Conservation (phyloP, 2,113 vertebrate species). For the Amblyopsis rosae region DNA sequence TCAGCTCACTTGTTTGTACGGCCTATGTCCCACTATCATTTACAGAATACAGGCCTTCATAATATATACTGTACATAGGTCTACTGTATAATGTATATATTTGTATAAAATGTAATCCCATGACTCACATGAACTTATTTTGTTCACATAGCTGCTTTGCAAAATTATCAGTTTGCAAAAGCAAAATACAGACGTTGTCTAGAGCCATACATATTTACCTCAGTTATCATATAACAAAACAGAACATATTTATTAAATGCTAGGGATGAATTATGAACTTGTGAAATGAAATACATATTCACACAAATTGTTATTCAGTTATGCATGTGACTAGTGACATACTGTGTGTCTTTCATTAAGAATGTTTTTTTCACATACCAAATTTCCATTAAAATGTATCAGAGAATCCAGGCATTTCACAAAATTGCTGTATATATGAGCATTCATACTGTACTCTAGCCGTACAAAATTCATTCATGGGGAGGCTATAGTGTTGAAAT, state of each 20-base stretch:
- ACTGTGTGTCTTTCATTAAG: constrained; percentile 16
- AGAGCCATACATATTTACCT: too few species aligned
- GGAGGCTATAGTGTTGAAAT: constrained; percentile 19
- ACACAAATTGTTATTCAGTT: constrained; percentile 45
- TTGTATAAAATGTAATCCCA: constrained; percentile 24
- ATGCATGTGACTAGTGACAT: constrained; percentile 14
- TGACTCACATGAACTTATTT: constrained; percentile 9
- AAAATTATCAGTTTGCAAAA: too few species aligned
- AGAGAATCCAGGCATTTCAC: constrained; percentile 24
- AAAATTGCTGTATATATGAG: constrained; percentile 14
- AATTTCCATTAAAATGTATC: constrained; percentile 27
- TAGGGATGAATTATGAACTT: background rate
- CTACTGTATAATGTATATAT: too few species aligned
- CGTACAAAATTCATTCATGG: constrained; percentile 26
- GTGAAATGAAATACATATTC: constrained; percentile 33
- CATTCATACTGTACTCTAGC: constrained; percentile 17
- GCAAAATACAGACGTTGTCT: too few species aligned
- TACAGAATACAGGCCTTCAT: constrained; percentile 42
- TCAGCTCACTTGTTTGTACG: too few species aligned
- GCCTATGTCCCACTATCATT: constrained; percentile 8
- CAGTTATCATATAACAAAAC: too few species aligned
- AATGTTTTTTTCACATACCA: background rate
- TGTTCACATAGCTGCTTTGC: background rate
- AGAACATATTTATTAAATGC: too few species aligned
- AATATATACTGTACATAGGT: background rate